Percentiles rank a stretch among this genome's conserved stretches.
These are phyloP conservation scores for Oryzias celebensis DNA, from an alignment of 2,113 vertebrate genomes.

Conservation along the genomic window DNA sequence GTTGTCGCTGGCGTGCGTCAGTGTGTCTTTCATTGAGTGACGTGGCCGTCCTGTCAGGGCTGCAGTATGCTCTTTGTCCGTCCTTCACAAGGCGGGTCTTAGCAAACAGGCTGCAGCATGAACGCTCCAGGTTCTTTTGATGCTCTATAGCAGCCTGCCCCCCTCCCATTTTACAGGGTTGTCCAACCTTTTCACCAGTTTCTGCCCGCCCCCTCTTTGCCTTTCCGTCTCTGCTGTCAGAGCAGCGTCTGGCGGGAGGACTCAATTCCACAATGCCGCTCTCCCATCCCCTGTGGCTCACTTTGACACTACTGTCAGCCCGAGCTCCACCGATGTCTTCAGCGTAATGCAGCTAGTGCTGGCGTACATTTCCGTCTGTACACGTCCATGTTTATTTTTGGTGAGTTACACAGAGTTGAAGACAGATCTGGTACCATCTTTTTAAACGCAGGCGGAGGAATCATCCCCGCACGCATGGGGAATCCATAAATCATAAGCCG, in stretches of 20 bases:
- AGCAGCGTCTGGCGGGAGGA: conserved; percentile 57
- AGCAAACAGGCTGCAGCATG: conserved; percentile 57
- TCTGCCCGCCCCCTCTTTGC: conserved; percentile 10
- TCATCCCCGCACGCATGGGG: background rate
- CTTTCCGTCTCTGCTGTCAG: conserved; percentile 52
- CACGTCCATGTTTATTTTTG: background rate
- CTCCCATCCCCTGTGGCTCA: conserved; percentile 62
- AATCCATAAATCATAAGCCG: conserved; percentile 11
- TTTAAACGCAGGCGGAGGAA: conserved; percentile 7
- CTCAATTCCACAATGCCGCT: conserved; percentile 65
- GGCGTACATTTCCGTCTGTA: conserved; percentile 11
- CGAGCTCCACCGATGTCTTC: conserved; percentile 61
- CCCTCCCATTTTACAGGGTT: conserved; percentile 13
- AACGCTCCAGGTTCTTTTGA: conserved; percentile 59
- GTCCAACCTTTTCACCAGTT: conserved; percentile 27
- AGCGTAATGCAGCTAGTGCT: conserved; percentile 27
- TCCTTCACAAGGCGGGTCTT: conserved; percentile 61
- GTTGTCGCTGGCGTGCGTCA: conserved; percentile 39
- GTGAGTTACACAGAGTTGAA: conserved; percentile 6
- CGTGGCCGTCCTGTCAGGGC: conserved; percentile 55
- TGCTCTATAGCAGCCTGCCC: conserved; percentile 44
- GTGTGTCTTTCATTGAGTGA: conserved; percentile 37
- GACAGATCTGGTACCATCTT: background rate
- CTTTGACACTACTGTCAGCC: conserved; percentile 70
- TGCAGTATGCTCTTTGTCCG: conserved; percentile 71